Evolutionary conservation across 2,113 vertebrate genomes (phyloP), one percentile per base, ranked within the genome.

Genomic region (Atractosteus spatula): DNA sequence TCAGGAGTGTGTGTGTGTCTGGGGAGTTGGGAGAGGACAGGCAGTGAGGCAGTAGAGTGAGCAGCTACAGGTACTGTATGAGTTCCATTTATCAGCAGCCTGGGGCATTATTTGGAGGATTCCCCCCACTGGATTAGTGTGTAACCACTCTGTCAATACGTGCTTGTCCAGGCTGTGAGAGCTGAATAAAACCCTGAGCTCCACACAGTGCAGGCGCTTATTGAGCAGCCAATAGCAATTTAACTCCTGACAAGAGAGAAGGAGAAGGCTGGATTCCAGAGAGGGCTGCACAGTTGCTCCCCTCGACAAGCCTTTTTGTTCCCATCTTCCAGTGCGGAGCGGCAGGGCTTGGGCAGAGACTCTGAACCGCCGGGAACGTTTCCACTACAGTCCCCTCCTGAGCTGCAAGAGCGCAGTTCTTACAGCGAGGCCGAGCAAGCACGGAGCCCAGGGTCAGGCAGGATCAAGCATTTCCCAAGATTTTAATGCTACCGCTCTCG

Each of bases 151-250:
- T 96, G 96, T 98, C 95, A 93, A 96, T 98, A 96, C 92, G 78
- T 89, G 91, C 83, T 94, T 96, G 95, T 96, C 94, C 96, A 95
- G 93, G 91, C 83, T 69, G 85, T 82, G 89, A 92, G 93, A 94
- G 91, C 83, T 78, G 82, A 76, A 82, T 79, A 74, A 78, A 89
- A 90, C 80, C 84, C 83, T 92, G 85, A 89, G 86, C 93, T 94
- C 86, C 92, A 92, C 90, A 94, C 92, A 87, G 90, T 92, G 77
- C 91, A 91, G 92, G 94, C 94, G 93, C 95, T 98, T 97, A 97
- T 97, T 96, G 95, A 96, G 94, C 95, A 98, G 95, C 97, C 96
- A 97, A 97, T 96, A 97, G 94, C 94, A 97, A 96, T 98, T 98
- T 97, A 91, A 91, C 91, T 94, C 90, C 93, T 94, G 93, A 96